Conservation (phyloP, 2,797 vertebrate genomes). For the Perdix hodgsoniae region DNA sequence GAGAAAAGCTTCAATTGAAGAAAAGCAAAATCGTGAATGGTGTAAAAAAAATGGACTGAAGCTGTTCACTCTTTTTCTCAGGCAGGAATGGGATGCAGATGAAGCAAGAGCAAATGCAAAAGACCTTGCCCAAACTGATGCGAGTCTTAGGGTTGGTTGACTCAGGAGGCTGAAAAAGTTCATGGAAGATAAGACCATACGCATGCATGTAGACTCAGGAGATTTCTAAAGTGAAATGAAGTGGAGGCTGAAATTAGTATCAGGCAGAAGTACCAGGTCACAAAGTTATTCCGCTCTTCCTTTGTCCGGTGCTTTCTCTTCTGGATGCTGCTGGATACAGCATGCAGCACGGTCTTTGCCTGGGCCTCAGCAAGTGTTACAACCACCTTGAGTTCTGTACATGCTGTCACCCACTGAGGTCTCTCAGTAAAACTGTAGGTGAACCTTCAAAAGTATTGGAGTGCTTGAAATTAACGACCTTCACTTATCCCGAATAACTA, state of each 20-base stretch:
- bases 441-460: not conserved
- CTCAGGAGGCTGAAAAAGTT: not conserved
- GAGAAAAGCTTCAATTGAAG: not conserved
- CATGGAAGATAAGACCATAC: not conserved
- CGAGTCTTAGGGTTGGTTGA: not conserved
- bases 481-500: not conserved
- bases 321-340: not conserved
- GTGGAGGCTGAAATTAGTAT: not conserved
- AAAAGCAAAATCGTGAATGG: not conserved
- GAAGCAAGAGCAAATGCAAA: not conserved
- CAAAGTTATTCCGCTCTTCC: not conserved
- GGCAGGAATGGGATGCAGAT: not conserved
- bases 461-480: not conserved
- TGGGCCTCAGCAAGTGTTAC: not conserved
- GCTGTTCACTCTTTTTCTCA: not conserved
- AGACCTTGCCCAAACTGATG: not conserved
- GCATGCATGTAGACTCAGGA: not conserved
- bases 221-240: not conserved
- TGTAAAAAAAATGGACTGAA: not conserved
- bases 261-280: not conserved
- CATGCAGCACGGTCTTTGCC: fast-evolving
- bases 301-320: not conserved
- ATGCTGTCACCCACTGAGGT: not conserved
- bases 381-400: not conserved
- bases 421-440: not conserved